Conservation (phyloP, 1,140 invertebrate species). For the Dendrolimus punctatus region DNA sequence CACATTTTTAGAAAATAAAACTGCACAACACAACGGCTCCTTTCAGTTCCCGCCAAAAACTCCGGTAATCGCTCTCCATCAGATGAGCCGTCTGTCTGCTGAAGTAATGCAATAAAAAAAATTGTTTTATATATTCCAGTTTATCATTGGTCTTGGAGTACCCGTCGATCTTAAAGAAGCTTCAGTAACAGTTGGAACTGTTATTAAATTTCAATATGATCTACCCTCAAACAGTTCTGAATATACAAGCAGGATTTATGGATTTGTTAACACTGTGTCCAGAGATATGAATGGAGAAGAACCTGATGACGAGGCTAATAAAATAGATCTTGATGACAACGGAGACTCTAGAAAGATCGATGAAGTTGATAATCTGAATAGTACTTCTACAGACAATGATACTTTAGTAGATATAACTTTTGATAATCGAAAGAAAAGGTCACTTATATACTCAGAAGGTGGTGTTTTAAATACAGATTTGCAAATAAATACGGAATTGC, state of each 20-base stretch:
- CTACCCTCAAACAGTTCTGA: constrained; percentile 75
- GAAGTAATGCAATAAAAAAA: constrained; percentile 8
- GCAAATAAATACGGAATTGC: constrained; percentile 29
- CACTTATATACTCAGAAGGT: constrained; percentile 51
- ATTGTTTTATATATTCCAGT: constrained; percentile 42
- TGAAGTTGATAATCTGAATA: constrained; percentile 14
- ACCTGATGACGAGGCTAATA: constrained; percentile 23
- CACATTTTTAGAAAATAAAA: too few species aligned
- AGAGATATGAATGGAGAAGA: constrained; percentile 43
- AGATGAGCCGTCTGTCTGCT: constrained; percentile 26
- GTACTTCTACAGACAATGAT: constrained; percentile 18
- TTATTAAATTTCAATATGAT: constrained; percentile 76
- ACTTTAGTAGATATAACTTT: constrained; percentile 59
- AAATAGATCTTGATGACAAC: constrained; percentile 18
- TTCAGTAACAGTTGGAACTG: constrained; percentile 76
- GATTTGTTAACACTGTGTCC: constrained; percentile 62
- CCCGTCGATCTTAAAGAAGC: constrained; percentile 76
- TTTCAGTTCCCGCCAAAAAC: too few species aligned
- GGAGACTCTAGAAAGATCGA: constrained; percentile 24
- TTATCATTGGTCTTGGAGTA: constrained; percentile 78
- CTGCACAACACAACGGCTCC: too few species aligned
- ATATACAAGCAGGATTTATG: constrained; percentile 73
- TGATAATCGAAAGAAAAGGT: constrained; percentile 39
- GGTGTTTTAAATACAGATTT: constrained; percentile 29
- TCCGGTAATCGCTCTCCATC: too few species aligned